Evolutionary conservation across 2,797 vertebrate species (phyloP).

Genomic region (Orientallactaga sibirica): DNA sequence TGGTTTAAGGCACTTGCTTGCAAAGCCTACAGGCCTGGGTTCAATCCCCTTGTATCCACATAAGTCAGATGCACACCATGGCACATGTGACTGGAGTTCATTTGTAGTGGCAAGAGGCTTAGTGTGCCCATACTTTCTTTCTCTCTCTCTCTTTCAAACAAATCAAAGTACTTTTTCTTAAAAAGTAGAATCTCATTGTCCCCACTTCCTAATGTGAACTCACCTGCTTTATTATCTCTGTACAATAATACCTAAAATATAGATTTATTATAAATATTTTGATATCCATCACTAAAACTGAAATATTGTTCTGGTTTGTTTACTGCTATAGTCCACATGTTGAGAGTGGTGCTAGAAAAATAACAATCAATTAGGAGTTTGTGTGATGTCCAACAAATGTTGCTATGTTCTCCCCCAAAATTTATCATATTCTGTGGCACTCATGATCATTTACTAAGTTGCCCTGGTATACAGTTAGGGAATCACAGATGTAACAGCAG

Average conservation of each 20-base stretch:
- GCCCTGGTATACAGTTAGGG: neutral
- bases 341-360: neutral
- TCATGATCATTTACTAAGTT: constrained; percentile 29
- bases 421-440: constrained; percentile 15
- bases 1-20: no score
- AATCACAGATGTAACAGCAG: constrained; percentile 4
- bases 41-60: no score
- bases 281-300: neutral
- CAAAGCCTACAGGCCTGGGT: no score
- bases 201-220: neutral
- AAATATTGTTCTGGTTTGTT: neutral
- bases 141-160: no score
- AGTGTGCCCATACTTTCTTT: no score
- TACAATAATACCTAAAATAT: neutral
- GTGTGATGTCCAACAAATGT: constrained; percentile 19
- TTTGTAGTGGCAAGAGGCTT: no score
- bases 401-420: constrained; percentile 8
- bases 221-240: neutral
- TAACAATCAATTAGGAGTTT: constrained; percentile 1
- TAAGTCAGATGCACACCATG: no score
- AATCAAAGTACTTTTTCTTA: no score
- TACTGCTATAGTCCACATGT: neutral
- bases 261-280: neutral
- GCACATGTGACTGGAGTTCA: no score
- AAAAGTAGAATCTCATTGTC: neutral